Evolutionary conservation across 2,797 vertebrate species (phyloP).

Genomic region (Sebastes itinus): DNA sequence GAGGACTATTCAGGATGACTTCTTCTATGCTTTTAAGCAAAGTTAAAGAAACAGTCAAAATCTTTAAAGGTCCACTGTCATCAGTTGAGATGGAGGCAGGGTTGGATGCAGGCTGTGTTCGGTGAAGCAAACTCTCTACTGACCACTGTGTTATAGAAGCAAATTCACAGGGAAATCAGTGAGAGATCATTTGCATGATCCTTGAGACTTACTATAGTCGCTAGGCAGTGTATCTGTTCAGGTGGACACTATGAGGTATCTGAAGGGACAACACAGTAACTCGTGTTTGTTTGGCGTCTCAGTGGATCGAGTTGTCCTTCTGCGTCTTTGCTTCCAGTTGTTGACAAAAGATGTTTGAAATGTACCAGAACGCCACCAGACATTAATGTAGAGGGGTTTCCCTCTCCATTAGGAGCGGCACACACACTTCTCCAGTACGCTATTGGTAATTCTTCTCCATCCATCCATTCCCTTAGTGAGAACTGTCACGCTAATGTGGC

Average conservation of each 20-base stretch:
- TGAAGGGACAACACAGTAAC: background rate
- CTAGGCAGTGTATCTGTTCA: background rate
- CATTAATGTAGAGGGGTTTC: background rate
- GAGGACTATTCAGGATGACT: background rate
- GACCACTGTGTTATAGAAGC: background rate
- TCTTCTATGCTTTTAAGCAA: background rate
- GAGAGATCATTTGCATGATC: background rate
- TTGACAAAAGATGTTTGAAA: background rate
- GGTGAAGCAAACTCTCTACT: background rate
- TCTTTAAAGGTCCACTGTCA: background rate
- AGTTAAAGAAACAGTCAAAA: background rate
- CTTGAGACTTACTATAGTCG: background rate
- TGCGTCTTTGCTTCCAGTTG: background rate
- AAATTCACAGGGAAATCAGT: constrained; percentile 11
- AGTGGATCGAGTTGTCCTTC: background rate
- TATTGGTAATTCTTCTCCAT: background rate
- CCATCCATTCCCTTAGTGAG: background rate
- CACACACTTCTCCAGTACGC: background rate
- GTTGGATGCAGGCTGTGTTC: background rate
- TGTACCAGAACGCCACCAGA: background rate
- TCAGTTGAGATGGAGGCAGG: background rate
- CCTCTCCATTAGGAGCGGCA: background rate
- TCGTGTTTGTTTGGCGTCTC: background rate
- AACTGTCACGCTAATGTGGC: background rate
- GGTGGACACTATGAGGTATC: background rate